Base-by-base conservation (phyloP, 2,797 vertebrate genomes). In the Denticeps clupeoides region DNA sequence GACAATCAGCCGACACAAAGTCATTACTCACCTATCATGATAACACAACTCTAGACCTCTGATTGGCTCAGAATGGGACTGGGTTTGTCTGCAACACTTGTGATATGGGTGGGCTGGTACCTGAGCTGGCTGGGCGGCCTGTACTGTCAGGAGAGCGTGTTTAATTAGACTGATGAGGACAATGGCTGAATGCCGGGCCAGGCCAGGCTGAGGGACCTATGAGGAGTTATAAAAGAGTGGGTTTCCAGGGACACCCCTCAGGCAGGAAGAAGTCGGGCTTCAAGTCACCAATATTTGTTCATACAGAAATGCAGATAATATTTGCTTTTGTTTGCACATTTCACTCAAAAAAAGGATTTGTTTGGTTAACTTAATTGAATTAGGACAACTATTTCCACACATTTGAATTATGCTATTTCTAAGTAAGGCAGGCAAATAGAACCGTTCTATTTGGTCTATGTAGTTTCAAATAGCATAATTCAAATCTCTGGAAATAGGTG, bases 151-250 rank as follows among this genome's bases (percentile, higher is more conserved):
- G 55, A 53, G 33, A 56, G 67, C 68, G 67, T 68, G 67, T 70
- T 70, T 82, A 82, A 84, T 80, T 79, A 77, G 69, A 69, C 77
- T 71, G 63, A 68, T 69, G 79, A 74, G 78, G 80, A 71, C 65
- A 69, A 70, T 72, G 73, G 75, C 74, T 80, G 78, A 80, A 81
- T 79, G 68, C 64, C 67, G 48, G 62, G 67, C 70, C 65, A 54
- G 67, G 67, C 62, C 64, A 55, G 56, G n/a, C n/a, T n/a, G n/a
- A 52, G 68, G 62, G 71, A 41, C 49, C 71, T 57, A 45, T 71
- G 72, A 72, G 78, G 78, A 81, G 75, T 76, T 74, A 72, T 74
- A 72, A 80, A 81, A 70, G 55, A 68, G 65, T 49, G 53, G n/a
- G 67, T 69, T 78, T 79, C 73, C 77, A 80, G 79, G 78, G 79